Base-by-base conservation (phyloP, 1,140 invertebrate genomes). In the Charaxes varanes region DNA sequence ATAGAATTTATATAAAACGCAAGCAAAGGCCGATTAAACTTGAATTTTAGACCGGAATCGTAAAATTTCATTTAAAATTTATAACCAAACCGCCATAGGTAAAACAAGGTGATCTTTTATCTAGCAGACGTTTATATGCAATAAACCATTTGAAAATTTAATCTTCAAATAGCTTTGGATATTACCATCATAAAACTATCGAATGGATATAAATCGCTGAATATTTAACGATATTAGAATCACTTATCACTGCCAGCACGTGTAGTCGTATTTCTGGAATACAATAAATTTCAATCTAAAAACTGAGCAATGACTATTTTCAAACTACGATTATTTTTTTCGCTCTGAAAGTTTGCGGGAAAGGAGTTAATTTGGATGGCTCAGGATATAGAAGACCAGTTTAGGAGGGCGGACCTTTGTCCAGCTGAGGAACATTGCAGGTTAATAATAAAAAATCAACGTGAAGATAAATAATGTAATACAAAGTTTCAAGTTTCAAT, bases 141-240 rank as follows among this genome's bases (percentile, higher is more conserved):
- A 41, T 41, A 41, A 41, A 23, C 19, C 37, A 31, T 27, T 37
- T 27, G 18, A 41, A 41, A 41, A 21, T 41, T 41, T 32, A 41
- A 41, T 41, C 37, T 41, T 32, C 37, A 23, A 32, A 23, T 32
- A 32, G 27, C 27, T n/a, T 38, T n/a, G 18, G 14, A 19, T 31
- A 23, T 44, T 44, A 44, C 33, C 6, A 13, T 27, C 41, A 36
- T 45, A 37, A 45, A 37, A 37, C 37, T 41, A 41, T 41, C 37
- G 27, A 8, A n/a, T 16, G 27, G 11, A 15, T 17, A 31, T 32
- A 32, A 32, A 41, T 41, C 26, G 8, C 5, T 22, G 23, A 36
- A 40, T 41, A 19, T 11, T 44, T 44, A 18, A 18, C 8, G 12
- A 23, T 26, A 21, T 26, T 38, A 6, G 4, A 38, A 38, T 33